These are phyloP conservation scores for Xestia ashworthii DNA, from an alignment of 2,888 invertebrate genomes.

Conservation along the genomic window DNA sequence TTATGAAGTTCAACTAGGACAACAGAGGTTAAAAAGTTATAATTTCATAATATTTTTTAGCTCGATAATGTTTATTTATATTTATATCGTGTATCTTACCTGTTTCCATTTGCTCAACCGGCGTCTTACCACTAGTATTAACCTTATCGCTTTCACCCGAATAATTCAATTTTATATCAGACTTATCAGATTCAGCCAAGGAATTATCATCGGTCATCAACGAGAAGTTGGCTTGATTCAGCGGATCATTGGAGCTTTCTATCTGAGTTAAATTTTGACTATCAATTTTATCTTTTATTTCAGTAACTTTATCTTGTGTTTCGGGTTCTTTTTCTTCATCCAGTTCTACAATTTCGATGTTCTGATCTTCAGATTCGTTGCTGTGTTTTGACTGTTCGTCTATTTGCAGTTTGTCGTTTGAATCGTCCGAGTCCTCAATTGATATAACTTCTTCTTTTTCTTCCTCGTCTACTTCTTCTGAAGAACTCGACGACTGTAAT, in stretches of 20 bases:
- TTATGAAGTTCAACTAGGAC: neutral
- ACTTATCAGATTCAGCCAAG: slow-evolving; percentile 73
- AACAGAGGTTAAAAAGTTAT: neutral
- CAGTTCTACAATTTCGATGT: slow-evolving; percentile 43
- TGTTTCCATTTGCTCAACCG: slow-evolving; percentile 48
- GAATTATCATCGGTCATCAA: slow-evolving; percentile 86
- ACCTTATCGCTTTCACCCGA: slow-evolving; percentile 74
- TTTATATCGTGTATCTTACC: slow-evolving; percentile 26
- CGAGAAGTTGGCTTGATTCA: slow-evolving; percentile 80
- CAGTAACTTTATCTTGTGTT: slow-evolving; percentile 3
- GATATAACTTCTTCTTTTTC: slow-evolving; percentile 78
- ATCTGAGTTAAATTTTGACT: slow-evolving; percentile 36
- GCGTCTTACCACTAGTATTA: slow-evolving; percentile 49
- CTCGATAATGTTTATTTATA: neutral
- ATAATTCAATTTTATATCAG: slow-evolving; percentile 78
- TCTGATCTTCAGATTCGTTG: slow-evolving; percentile 42
- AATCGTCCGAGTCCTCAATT: slow-evolving; percentile 75
- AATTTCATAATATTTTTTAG: neutral
- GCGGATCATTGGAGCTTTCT: slow-evolving; percentile 69
- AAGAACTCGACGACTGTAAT: slow-evolving; percentile 55
- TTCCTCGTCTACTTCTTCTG: slow-evolving; percentile 42
- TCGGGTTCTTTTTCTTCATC: slow-evolving; percentile 16
- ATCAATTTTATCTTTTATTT: slow-evolving; percentile 25
- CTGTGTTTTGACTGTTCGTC: slow-evolving; percentile 63
- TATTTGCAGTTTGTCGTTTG: slow-evolving; percentile 67